phyloP scores from a whole-genome alignment of 2,113 vertebrate genomes.

The Apeltes quadracus region DNA sequence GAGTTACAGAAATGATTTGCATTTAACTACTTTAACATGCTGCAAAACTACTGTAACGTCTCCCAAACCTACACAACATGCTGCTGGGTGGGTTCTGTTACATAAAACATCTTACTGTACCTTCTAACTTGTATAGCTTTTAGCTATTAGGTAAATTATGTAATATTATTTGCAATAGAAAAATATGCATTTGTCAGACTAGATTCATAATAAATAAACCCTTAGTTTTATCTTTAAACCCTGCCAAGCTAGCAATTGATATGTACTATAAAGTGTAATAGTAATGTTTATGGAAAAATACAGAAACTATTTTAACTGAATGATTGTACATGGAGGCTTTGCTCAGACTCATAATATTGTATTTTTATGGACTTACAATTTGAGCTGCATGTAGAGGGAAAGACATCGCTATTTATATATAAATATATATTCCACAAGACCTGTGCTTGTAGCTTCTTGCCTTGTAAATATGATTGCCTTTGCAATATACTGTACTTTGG shows the following conservation, averaged over 20 bases:
- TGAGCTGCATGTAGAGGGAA: slow-evolving; percentile 83
- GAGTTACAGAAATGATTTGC: slow-evolving; percentile 81
- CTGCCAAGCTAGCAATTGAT: slow-evolving; percentile 85
- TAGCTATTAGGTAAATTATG: slow-evolving; percentile 83
- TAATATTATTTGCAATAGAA: slow-evolving; percentile 86
- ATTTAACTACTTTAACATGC: slow-evolving; percentile 84
- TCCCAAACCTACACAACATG: slow-evolving; percentile 83
- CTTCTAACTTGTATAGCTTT: slow-evolving; percentile 90
- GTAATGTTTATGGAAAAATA: slow-evolving; percentile 77
- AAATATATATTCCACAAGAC: slow-evolving; percentile 81
- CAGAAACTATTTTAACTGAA: slow-evolving; percentile 78
- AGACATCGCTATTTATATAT: slow-evolving; percentile 79
- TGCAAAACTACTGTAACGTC: slow-evolving; percentile 92
- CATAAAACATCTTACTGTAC: slow-evolving; percentile 81
- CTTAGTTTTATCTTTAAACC: slow-evolving; percentile 79
- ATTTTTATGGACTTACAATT: slow-evolving; percentile 78
- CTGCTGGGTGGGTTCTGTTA: slow-evolving; percentile 80
- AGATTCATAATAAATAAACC: slow-evolving; percentile 82
- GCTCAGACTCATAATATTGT: slow-evolving; percentile 65
- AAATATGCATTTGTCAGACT: slow-evolving; percentile 84
- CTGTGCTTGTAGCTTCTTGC: slow-evolving; percentile 82
- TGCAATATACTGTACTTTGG: slow-evolving; percentile 84
- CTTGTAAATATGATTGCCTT: slow-evolving; percentile 91
- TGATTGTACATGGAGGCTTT: slow-evolving; percentile 74
- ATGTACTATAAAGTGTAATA: slow-evolving; percentile 83